Base-by-base conservation (phyloP, 2,888 invertebrate species). In the Myathropa florea region DNA sequence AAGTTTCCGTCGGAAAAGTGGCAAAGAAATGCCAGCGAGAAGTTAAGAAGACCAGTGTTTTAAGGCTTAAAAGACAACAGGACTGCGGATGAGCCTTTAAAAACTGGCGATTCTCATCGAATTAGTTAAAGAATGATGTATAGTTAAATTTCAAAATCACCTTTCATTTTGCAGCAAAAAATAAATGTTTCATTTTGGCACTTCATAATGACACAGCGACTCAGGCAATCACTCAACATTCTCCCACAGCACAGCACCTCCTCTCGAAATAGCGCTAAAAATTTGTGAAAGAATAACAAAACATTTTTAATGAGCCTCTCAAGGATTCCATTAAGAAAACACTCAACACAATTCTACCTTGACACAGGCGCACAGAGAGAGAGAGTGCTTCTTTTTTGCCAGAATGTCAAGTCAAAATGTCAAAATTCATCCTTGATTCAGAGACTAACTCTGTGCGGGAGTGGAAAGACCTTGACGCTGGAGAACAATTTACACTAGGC, bases 381-480 rank as follows among this genome's bases (percentile, higher is more conserved):
- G 7, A 14, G 21, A 24, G 21, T 57, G 21, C 12, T 57, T 57
- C 24, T 57, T 23, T 10, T 6, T 24, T 9, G 12, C 24, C 12
- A 23, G 24, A 57, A 57, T 23, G 57, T 46, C 46, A 46, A 46
- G 46, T 46, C 18, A 18, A 24, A 57, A 57, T 57, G 57, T 57
- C 24, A 57, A 23, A 57, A 57, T 57, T 12, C 57, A 57, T 57
- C 57, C 57, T 57, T 61, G 24, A 57, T 61, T 30, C 61, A 46
- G n/a, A 46, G 46, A 46, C n/a, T 57, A 24, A 57, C 57, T 10
- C 24, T 1, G 3, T 57, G 6, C 12, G 33, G 36, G 21, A 57
- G 26, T 10, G 53, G n/a, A 33, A 53, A 14, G 30, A 53, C 76
- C 60, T 68, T 76, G 46, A 68, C 23, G 53, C 46, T 24, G 9